Evolutionary conservation across 2,888 invertebrate species (phyloP).

Genomic region (Myopa tessellatipennis): DNA sequence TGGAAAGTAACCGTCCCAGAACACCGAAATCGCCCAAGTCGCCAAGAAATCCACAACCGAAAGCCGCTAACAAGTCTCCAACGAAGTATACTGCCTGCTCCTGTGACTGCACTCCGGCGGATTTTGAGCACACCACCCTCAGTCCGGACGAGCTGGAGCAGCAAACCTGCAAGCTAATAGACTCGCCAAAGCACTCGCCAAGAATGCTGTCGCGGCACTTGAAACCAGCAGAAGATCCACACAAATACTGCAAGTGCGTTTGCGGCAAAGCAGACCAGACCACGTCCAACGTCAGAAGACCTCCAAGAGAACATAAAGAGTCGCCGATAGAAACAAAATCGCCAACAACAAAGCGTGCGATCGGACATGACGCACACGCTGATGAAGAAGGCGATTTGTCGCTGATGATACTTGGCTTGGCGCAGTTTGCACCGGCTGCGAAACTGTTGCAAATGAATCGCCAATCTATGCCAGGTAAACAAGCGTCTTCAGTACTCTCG

Average conservation of each 20-base stretch:
- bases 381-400: slow-evolving; percentile 75
- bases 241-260: slow-evolving; percentile 56
- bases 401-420: slow-evolving; percentile 76
- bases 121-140: slow-evolving; percentile 63
- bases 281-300: neutral
- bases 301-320: neutral
- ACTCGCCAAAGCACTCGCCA: slow-evolving; percentile 60
- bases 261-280: slow-evolving; percentile 31
- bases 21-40: slow-evolving; percentile 52
- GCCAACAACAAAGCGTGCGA: neutral
- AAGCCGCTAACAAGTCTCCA: neutral
- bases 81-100: slow-evolving; percentile 51
- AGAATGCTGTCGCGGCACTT: slow-evolving; percentile 44
- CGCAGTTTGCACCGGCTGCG: slow-evolving; percentile 70
- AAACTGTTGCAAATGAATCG: slow-evolving; percentile 68
- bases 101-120: slow-evolving; percentile 66
- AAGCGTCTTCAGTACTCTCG: slow-evolving; percentile 47
- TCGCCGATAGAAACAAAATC: neutral
- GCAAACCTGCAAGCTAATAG: slow-evolving; percentile 66
- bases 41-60: slow-evolving; percentile 44
- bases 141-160: slow-evolving; percentile 66
- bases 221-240: slow-evolving; percentile 41
- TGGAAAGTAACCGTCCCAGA: slow-evolving; percentile 26
- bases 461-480: slow-evolving; percentile 39
- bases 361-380: neutral